A percentile compares a stretch with the other conserved stretches of the same genome.
Conservation (phyloP, 1,140 invertebrate species). For the Eubasilissa regina region DNA sequence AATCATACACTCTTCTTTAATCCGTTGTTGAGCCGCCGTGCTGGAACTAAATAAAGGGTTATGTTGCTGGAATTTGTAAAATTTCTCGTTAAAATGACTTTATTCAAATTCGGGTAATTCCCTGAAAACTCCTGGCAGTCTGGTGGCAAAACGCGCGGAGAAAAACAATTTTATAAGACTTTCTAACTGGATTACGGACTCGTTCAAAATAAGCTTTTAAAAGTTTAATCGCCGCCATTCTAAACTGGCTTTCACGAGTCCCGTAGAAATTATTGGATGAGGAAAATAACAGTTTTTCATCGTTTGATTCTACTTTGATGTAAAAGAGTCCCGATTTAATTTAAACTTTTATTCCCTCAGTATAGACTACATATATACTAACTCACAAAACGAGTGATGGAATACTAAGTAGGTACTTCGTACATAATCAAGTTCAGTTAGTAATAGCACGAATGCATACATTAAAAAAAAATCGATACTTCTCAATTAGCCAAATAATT, state of each 20-base stretch:
- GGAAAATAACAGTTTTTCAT: neutral
- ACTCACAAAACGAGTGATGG: too few relatives aligned
- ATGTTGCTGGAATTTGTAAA: too few relatives aligned
- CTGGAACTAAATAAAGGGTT: too few relatives aligned
- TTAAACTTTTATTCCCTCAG: constrained; percentile 21
- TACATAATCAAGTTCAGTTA: too few relatives aligned
- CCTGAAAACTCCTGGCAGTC: neutral
- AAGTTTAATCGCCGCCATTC: constrained; percentile 33
- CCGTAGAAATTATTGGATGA: neutral
- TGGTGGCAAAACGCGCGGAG: neutral
- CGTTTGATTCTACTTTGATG: constrained; percentile 37
- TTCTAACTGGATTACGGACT: constrained; percentile 2
- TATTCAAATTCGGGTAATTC: constrained; percentile 1
- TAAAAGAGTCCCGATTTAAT: constrained; percentile 12
- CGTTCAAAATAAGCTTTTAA: constrained; percentile 39
- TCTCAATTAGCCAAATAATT: too few relatives aligned
- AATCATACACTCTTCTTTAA: too few relatives aligned
- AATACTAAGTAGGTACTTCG: too few relatives aligned
- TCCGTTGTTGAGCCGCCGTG: too few relatives aligned
- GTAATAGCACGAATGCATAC: too few relatives aligned
- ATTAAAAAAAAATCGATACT: too few relatives aligned
- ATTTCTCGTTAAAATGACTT: neutral
- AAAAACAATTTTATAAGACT: constrained; percentile 26
- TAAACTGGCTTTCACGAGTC: neutral
- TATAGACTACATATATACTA: too few relatives aligned